These are phyloP conservation scores for Aphrophora alni DNA, from an alignment of 2,888 invertebrate genomes.

Conservation along the genomic window DNA sequence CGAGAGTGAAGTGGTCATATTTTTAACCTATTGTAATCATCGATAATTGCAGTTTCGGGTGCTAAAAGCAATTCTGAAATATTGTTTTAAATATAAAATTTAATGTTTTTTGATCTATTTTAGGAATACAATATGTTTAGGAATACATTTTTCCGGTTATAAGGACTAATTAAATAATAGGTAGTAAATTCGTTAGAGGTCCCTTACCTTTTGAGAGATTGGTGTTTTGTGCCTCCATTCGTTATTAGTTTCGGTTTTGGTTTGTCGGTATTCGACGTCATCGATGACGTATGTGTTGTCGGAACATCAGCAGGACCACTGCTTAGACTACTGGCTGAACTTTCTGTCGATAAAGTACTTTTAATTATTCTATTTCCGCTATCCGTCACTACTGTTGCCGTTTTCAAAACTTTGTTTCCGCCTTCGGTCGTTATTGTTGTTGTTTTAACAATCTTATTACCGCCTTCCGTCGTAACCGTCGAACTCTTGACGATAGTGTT, in stretches of 20 bases:
- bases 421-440: slow-evolving; percentile 15
- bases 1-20: too few species aligned
- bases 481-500: slow-evolving; percentile 8
- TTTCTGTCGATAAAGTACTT: slow-evolving; percentile 64
- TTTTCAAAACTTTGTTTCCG: slow-evolving; percentile 1
- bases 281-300: slow-evolving; percentile 56
- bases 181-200: neutral
- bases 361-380: slow-evolving; percentile 22
- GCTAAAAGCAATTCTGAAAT: too few species aligned
- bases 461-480: neutral
- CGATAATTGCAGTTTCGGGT: too few species aligned
- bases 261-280: slow-evolving; percentile 63
- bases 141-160: too few species aligned
- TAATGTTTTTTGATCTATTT: too few species aligned
- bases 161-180: too few species aligned
- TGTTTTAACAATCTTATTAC: slow-evolving; percentile 16
- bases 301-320: slow-evolving; percentile 64
- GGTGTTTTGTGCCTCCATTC: slow-evolving; percentile 75
- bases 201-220: slow-evolving; percentile 72
- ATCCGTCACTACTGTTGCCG: neutral
- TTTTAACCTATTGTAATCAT: too few species aligned
- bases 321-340: slow-evolving; percentile 71
- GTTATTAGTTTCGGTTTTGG: slow-evolving; percentile 71
- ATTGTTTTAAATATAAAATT: too few species aligned
- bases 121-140: too few species aligned